A percentile compares a stretch with the other conserved stretches of the same genome.
Evolutionary conservation across 2,888 invertebrate species (phyloP).

Genomic region (Hydriomena furcata): DNA sequence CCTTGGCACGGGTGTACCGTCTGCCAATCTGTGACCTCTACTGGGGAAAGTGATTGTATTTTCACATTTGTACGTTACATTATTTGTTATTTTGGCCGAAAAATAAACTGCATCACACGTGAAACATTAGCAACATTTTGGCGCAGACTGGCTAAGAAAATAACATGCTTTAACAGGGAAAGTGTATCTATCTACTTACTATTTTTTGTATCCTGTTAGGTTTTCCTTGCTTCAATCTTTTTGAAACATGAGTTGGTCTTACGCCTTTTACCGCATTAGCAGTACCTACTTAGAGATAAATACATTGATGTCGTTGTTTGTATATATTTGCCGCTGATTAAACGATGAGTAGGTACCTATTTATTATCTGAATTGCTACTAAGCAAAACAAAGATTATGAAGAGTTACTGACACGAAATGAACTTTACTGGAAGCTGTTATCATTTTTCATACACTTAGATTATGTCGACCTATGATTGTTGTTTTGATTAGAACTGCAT

Average conservation of each 20-base stretch:
- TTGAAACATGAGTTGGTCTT: no score
- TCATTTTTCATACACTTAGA: constrained; percentile 31
- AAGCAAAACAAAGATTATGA: constrained; percentile 41
- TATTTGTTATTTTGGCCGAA: no score
- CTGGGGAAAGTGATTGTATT: constrained; percentile 28
- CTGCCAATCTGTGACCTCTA: constrained; percentile 26
- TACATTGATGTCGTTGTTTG: constrained; percentile 7
- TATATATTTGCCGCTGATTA: constrained; percentile 20
- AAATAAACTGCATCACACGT: not conserved
- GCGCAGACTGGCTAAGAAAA: not conserved
- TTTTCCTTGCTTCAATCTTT: no score
- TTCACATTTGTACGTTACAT: not conserved
- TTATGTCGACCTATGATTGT: not conserved
- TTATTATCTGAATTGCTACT: constrained; percentile 42
- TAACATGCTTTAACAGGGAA: not conserved
- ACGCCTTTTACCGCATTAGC: not conserved
- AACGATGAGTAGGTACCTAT: constrained; percentile 4
- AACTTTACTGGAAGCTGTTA: constrained; percentile 37
- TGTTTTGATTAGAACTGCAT: no score
- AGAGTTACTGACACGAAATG: constrained; percentile 38
- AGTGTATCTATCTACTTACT: no score
- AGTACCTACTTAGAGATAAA: not conserved
- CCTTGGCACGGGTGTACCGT: no score
- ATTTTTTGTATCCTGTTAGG: no score
- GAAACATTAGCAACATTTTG: not conserved